Conservation (phyloP, 2,888 invertebrate genomes). For the Lithophane socia region DNA sequence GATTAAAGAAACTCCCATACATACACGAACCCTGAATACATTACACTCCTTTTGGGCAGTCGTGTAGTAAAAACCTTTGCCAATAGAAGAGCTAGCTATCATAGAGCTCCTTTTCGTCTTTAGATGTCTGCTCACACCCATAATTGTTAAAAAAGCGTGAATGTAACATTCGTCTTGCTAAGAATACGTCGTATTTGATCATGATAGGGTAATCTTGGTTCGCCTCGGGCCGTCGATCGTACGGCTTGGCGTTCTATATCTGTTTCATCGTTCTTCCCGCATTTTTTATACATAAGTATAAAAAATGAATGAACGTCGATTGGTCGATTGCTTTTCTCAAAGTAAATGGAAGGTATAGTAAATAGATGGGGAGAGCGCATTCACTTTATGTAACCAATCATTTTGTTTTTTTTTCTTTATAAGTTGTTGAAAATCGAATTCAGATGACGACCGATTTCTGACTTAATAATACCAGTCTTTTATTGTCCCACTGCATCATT, state of each 20-base stretch:
- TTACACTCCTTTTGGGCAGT: too few species aligned
- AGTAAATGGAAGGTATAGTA: conserved; percentile 24
- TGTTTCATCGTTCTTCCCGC: conserved; percentile 46
- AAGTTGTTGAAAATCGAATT: neutral
- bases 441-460: neutral
- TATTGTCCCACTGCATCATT: too few species aligned
- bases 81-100: neutral
- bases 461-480: too few species aligned
- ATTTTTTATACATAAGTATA: conserved; percentile 36
- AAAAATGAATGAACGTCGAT: conserved; percentile 10
- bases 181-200: conserved; percentile 53
- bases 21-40: too few species aligned
- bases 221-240: conserved; percentile 54
- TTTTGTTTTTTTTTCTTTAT: neutral
- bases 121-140: conserved; percentile 5
- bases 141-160: conserved; percentile 10
- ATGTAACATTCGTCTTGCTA: conserved; percentile 37
- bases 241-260: conserved; percentile 46
- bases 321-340: conserved; percentile 40
- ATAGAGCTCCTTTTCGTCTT: neutral
- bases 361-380: neutral
- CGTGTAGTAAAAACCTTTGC: too few species aligned
- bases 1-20: too few species aligned
- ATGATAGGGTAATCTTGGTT: conserved; percentile 61
- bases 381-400: neutral